Evolutionary conservation across 2,113 vertebrate species (phyloP), one percentile per base, ranked within the genome.

Genomic region (Vulpes lagopus): DNA sequence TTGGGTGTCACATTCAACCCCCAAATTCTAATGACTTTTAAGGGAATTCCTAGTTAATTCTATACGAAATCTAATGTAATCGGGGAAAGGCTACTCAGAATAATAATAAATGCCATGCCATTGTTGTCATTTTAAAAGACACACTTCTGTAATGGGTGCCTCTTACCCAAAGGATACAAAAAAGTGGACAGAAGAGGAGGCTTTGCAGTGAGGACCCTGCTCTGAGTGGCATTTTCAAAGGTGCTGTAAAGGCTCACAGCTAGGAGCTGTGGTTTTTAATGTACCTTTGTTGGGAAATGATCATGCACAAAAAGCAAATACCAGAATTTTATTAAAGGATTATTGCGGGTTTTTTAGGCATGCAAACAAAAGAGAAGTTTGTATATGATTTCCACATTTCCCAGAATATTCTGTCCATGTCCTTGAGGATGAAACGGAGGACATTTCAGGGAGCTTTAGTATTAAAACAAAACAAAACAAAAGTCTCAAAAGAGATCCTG

Each of bases 191-290:
- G 4, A 76, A 23, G 43, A 71, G 51, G 80, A 94, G 5, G 9
- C 14, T 73, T 9, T 85, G 11, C 23, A 25, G 20, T 0, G 3
- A 25, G 65, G n/a, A 51, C 30, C 30, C 8, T 3, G 20, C 19
- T n/a, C 43, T 19, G 17, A 16, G 12, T 57, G n/a, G 59, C 49
- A 3, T 90, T 86, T 60, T 84, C 79, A 3, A 74, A 91, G 49
- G 53, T n/a, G 53, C 65, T 83, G 95, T 65, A 59, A 43, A 43
- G 43, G 27, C 59, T 94, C 32, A 35, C 8, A 81, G 53, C 76
- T 43, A 20, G 0, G 12, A 82, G 71, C 95, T 98, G 96, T 97
- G 97, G 97, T 97, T 96, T 98, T 97, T 98, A 97, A 98, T 97
- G 97, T 57, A 38, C 80, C 83, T 94, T 95, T 93, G 91, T 96